Conservation (phyloP, 53 echinoderm and acorn worm genomes). For the Stichopus horrens region DNA sequence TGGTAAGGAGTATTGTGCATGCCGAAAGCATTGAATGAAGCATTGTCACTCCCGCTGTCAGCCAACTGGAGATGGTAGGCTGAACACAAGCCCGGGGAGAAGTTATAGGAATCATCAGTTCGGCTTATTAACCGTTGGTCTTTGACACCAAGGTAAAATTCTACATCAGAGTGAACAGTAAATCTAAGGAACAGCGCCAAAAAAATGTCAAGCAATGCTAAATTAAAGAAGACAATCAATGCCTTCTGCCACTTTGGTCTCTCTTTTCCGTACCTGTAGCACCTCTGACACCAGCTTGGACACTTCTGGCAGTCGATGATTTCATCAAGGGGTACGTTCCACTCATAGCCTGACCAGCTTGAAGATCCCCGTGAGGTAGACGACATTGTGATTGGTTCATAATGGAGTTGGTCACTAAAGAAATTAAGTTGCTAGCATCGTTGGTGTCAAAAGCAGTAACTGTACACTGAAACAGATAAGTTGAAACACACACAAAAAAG, state of each 20-base stretch:
- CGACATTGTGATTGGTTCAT: background rate
- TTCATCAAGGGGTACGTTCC: conserved; percentile 59
- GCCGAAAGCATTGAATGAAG: background rate
- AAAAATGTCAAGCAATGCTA: conserved; percentile 19
- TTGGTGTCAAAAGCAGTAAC: too few species aligned
- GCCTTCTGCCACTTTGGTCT: conserved; percentile 45
- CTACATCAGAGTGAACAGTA: background rate
- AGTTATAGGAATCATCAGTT: background rate
- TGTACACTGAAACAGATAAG: too few species aligned
- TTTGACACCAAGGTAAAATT: conserved; percentile 26
- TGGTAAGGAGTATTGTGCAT: background rate
- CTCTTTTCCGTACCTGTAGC: conserved; percentile 37
- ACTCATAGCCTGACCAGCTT: conserved; percentile 47
- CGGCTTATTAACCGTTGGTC: conserved; percentile 43
- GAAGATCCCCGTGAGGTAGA: background rate
- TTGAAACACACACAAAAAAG: too few species aligned
- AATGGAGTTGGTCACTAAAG: too few species aligned
- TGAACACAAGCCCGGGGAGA: conserved; percentile 21
- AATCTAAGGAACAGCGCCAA: conserved; percentile 45
- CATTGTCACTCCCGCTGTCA: background rate
- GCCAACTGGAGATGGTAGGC: background rate
- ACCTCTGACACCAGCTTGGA: conserved; percentile 42
- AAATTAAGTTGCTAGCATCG: too few species aligned
- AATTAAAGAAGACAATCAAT: background rate
- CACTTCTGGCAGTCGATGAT: conserved; percentile 55